Conservation (phyloP, 1,140 invertebrate genomes). For the Euborellia annulipes region DNA sequence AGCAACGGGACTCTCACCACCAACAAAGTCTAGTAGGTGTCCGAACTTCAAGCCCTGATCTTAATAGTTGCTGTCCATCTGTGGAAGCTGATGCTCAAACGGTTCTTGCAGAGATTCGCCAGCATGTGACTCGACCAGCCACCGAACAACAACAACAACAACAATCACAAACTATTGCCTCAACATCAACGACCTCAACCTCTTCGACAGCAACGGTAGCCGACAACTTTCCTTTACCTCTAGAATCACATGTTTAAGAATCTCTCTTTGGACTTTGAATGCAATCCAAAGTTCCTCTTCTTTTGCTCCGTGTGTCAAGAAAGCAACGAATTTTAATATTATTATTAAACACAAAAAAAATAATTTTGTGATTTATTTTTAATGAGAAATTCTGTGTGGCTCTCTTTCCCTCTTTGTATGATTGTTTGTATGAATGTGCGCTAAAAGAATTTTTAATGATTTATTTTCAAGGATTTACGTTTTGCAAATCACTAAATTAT, state of each 20-base stretch:
- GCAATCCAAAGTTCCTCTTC: too few species aligned
- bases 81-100: slow-evolving; percentile 15
- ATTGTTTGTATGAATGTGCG: too few species aligned
- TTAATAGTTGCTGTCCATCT: slow-evolving; percentile 30
- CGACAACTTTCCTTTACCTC: slow-evolving; percentile 35
- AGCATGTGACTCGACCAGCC: slow-evolving; percentile 34
- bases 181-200: slow-evolving; percentile 34
- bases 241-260: slow-evolving; percentile 38
- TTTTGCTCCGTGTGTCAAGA: too few species aligned
- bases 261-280: too few species aligned
- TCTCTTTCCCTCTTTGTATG: too few species aligned
- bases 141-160: slow-evolving; percentile 30
- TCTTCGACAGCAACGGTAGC: slow-evolving; percentile 31
- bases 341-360: too few species aligned
- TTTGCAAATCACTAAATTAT: too few species aligned
- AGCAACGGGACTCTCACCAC: slow-evolving; percentile 21
- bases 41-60: slow-evolving; percentile 43
- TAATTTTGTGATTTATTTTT: too few species aligned
- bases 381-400: too few species aligned
- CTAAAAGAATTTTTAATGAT: too few species aligned
- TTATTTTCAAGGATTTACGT: too few species aligned
- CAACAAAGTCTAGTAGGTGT: slow-evolving; percentile 30
- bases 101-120: slow-evolving; percentile 36
- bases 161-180: slow-evolving; percentile 13
- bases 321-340: too few species aligned